phyloP scores from a whole-genome alignment of 2,888 invertebrate genomes.

The Chloroclystis v-ata region DNA sequence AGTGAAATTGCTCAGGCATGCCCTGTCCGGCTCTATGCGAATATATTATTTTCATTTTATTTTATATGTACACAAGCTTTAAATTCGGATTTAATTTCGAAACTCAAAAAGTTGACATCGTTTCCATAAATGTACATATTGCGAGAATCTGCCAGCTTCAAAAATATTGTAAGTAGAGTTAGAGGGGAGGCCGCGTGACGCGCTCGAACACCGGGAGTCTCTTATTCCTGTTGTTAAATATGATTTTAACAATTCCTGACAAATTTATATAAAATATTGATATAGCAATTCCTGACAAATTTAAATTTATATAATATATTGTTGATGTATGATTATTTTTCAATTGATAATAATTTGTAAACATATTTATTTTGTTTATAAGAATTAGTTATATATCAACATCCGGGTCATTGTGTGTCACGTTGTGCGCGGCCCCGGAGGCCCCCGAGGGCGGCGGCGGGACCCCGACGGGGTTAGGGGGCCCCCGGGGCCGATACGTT shows the following conservation, averaged over 20 bases:
- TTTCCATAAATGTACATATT: conserved; percentile 34
- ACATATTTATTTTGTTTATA: not conserved
- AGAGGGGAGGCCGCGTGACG: not conserved
- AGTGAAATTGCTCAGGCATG: conserved; percentile 28
- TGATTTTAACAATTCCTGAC: too few species aligned
- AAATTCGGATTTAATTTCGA: conserved; percentile 24
- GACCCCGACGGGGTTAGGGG: too few species aligned
- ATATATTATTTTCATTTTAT: conserved; percentile 25
- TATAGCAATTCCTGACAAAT: too few species aligned
- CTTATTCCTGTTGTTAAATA: too few species aligned
- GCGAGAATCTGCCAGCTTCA: conserved; percentile 43
- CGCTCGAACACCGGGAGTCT: too few species aligned
- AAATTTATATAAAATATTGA: too few species aligned
- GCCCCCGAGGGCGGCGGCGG: not conserved
- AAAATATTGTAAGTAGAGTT: conserved; percentile 36
- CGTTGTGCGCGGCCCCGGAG: too few species aligned
- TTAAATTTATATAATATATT: too few species aligned
- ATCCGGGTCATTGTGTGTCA: not conserved
- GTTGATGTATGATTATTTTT: too few species aligned
- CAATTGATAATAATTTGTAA: too few species aligned
- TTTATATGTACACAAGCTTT: conserved; percentile 28
- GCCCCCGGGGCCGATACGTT: too few species aligned
- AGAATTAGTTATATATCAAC: not conserved
- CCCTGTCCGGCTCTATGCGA: conserved; percentile 21
- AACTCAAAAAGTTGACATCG: conserved; percentile 28